Conservation (phyloP, 2,113 vertebrate species). For the Tamias sibiricus region DNA sequence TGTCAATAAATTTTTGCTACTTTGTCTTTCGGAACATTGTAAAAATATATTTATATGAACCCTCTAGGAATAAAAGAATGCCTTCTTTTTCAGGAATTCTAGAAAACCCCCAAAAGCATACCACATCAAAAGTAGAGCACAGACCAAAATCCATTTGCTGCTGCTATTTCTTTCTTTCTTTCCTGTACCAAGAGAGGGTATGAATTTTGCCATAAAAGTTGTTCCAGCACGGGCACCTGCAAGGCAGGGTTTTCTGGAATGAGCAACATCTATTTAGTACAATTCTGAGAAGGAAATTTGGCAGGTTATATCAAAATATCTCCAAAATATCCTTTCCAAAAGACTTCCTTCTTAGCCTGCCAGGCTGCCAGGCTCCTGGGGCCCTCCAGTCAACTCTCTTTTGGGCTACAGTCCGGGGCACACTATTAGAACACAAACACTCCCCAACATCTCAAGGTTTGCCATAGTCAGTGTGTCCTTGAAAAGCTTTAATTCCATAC, state of each 20-base stretch:
- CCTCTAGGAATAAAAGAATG: constrained; percentile 15
- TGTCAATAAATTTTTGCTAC: not conserved
- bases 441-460: not conserved
- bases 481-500: not conserved
- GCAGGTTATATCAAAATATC: not conserved
- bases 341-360: not conserved
- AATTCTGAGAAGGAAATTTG: not conserved
- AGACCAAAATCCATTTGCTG: not conserved
- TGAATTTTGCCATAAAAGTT: not conserved
- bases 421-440: not conserved
- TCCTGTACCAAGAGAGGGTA: not conserved
- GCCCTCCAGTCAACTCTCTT: not conserved
- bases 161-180: not conserved
- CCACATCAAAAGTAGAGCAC: not conserved
- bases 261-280: not conserved
- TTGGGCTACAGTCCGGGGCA: not conserved
- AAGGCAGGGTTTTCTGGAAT: not conserved
- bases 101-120: not conserved
- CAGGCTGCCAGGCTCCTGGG: not conserved
- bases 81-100: constrained; percentile 19
- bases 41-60: constrained; percentile 39
- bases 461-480: not conserved
- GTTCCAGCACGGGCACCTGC: not conserved
- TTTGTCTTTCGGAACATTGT: not conserved
- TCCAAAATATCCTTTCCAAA: not conserved